Base-by-base conservation (phyloP, 2,113 vertebrate species). In the Lepus americanus region DNA sequence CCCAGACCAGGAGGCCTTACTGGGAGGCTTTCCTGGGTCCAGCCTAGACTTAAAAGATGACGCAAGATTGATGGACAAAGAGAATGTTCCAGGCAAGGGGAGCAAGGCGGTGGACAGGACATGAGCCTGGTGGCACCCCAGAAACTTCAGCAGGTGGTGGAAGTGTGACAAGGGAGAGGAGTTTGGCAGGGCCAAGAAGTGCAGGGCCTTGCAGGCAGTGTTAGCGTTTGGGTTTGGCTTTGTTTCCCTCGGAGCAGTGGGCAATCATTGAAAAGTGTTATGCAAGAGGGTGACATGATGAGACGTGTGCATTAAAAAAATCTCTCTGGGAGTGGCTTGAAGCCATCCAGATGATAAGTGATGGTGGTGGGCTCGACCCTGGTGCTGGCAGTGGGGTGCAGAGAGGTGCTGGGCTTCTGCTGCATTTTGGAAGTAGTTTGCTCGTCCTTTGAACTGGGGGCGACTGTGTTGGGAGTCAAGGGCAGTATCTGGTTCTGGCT, bases 301-400 rank as follows among this genome's bases (percentile, higher is more conserved):
- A 61, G 73, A 92, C 84, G 53, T 66, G 66, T 27, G 51, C 59
- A 92, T 82, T 67, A 31, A n/a, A 74, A 72, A 49, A 33, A 73
- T 22, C 9, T 0, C 19, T 82, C 16, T 39, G 59, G 55, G 73
- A 82, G 70, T 73, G 49, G 66, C 83, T 6, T 29, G 23, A 7
- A 51, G 88, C 66, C 72, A 49, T 88, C 27, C 19, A 79, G 67
- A 74, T 22, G 25, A 76, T 23, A n/a, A 44, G 53, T 36, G 14
- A 23, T 9, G 39, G 14, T 33, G 25, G 14, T 33, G 25, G 33
- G 67, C 9, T 14, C 51, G 51, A 9, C n/a, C 0, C 1, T 2
- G 49, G 29, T 59, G 44, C 51, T 25, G 19, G n/a, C 63, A 49
- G 23, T 33, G 23, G 55, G 81, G 31, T 39, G 55, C 3, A 44